Percentiles rank a stretch among this genome's conserved stretches.
These are phyloP conservation scores for Lasiommata megera DNA, from an alignment of 2,888 invertebrate genomes.

Conservation along the genomic window DNA sequence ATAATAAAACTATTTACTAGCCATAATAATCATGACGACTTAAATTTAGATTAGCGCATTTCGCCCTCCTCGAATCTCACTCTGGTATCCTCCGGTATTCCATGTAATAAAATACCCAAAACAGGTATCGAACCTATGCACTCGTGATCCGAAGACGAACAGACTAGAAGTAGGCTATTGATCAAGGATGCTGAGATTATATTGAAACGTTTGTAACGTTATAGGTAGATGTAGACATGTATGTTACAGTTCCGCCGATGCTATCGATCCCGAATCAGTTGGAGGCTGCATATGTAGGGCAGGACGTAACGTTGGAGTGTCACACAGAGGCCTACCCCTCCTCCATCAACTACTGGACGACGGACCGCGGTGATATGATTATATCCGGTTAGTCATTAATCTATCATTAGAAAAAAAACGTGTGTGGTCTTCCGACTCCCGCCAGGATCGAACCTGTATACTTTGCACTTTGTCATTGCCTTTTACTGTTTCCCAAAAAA, in stretches of 20 bases:
- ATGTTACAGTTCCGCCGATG: slow-evolving; percentile 92
- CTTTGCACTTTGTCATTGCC: no score
- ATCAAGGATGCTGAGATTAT: background rate
- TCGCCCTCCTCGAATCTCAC: no score
- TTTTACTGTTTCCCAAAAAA: no score
- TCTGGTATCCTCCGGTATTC: no score
- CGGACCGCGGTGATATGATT: slow-evolving; percentile 94
- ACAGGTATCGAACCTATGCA: background rate
- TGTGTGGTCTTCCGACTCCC: no score
- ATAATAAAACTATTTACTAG: no score
- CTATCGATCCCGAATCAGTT: slow-evolving; percentile 95
- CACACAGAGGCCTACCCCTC: slow-evolving; percentile 96
- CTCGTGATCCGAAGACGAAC: background rate
- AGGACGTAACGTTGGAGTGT: slow-evolving; percentile 93
- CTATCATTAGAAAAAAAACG: background rate
- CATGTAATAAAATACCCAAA: no score
- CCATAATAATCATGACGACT: no score
- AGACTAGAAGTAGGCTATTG: no score
- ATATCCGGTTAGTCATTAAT: slow-evolving; percentile 87
- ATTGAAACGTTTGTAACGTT: background rate
- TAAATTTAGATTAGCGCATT: no score
- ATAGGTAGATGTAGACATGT: background rate
- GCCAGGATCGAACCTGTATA: no score
- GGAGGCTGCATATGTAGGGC: slow-evolving; percentile 93
- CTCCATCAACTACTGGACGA: slow-evolving; percentile 97